Evolutionary conservation across 2,113 vertebrate genomes (phyloP), one percentile per base, ranked within the genome.

Genomic region (Nesogale talazaci): DNA sequence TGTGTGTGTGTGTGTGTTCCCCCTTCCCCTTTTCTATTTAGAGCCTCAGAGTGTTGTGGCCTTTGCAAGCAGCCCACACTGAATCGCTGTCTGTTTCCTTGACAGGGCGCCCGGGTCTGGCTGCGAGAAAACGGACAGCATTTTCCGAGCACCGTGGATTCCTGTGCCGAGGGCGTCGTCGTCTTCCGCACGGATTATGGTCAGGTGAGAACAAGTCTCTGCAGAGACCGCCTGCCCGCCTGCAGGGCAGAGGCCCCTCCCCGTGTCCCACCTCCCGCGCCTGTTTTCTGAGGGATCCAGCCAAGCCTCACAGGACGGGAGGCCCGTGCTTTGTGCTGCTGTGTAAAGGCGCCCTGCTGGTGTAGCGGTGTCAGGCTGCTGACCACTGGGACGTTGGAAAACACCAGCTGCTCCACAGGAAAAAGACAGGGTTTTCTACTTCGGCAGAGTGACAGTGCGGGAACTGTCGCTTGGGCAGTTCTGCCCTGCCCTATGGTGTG

Each of bases 81-180:
- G 34, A 95, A 61, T 2, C 91, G 94, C 40, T 70, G 59, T 70
- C 91, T 87, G 22, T 38, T 97, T 86, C 97, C 17, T 96, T 92
- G 97, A 20, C 98, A 99, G 99, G 99, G 99, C 5, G 98, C 98
- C 38, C 98, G 98, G 12, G 99, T 99, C 92, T 99, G 99, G 99
- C 95, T 99, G 90, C 97, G 98, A 97, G 99, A 99, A 98, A 99
- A 99, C 82, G 98, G 98, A 56, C 99, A 99, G 97, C 98, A 98
- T 95, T 98, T 99, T 83, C 99, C 99, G 94, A 99, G 99, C 95
- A 99, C 98, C 11, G 99, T 99, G 89, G 98, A 98, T 90, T 99
- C 99, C 72, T 99, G 99, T 92, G 98, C 98, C 0, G 99, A 99
- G 91, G 99, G 99, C 1, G 98, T 99, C 0, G 85, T 99, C 0